A percentile compares a stretch with the other conserved stretches of the same genome.
Evolutionary conservation across 2,888 invertebrate species (phyloP).

Genomic region (Acleris literana): DNA sequence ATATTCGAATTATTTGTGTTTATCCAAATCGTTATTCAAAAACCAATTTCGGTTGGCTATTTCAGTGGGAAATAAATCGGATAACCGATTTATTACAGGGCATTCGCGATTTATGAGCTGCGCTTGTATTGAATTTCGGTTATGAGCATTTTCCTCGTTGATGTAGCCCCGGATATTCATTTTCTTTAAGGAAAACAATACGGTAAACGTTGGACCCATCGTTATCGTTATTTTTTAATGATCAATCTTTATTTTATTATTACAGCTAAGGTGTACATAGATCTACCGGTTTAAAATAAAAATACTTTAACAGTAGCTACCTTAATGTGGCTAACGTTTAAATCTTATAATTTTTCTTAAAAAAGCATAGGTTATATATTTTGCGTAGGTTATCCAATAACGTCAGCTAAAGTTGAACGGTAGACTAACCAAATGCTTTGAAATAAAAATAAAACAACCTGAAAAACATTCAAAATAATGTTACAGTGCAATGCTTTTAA

Average conservation of each 20-base stretch:
- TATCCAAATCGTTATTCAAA: conserved; percentile 69
- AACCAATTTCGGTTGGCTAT: conserved; percentile 74
- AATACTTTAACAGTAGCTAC: too few relatives aligned
- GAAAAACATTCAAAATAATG: too few relatives aligned
- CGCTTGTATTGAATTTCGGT: conserved; percentile 62
- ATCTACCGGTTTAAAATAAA: too few relatives aligned
- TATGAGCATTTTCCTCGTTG: conserved; percentile 45
- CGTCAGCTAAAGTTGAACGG: too few relatives aligned
- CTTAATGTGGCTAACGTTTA: too few relatives aligned
- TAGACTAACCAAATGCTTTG: too few relatives aligned
- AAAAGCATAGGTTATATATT: too few relatives aligned
- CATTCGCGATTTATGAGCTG: conserved; percentile 60
- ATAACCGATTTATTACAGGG: conserved; percentile 64
- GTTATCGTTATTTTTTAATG: conserved; percentile 11
- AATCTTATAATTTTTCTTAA: too few relatives aligned
- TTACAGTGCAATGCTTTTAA: too few relatives aligned
- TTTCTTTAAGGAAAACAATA: conserved; percentile 34
- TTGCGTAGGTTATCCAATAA: too few relatives aligned
- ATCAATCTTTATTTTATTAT: background rate
- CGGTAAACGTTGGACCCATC: conserved; percentile 12
- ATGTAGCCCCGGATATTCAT: conserved; percentile 27
- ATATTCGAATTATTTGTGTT: conserved; percentile 52
- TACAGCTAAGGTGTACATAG: too few relatives aligned
- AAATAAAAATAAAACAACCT: too few relatives aligned
- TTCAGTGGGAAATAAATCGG: conserved; percentile 67